Evolutionary conservation across 1,140 invertebrate genomes (phyloP).

Genomic region (Drosophila fuyamai): DNA sequence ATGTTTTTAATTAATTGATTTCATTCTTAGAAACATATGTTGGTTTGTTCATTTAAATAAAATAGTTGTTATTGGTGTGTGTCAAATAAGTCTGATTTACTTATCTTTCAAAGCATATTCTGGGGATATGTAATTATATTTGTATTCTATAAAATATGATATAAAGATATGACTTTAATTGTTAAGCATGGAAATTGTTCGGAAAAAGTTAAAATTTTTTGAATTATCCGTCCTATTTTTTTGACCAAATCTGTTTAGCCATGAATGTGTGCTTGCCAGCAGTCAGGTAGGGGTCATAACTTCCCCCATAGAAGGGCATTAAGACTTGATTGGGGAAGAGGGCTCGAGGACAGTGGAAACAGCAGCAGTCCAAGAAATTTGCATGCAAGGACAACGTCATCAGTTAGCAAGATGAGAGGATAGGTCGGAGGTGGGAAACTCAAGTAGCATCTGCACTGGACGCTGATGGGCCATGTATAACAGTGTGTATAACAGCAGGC

Average conservation of each 20-base stretch:
- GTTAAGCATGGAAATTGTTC: no score
- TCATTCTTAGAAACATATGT: no score
- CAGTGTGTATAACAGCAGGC: constrained; percentile 32
- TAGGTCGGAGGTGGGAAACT: constrained; percentile 6
- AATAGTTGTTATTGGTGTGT: no score
- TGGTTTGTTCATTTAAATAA: no score
- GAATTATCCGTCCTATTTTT: neutral
- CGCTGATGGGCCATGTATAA: constrained; percentile 41
- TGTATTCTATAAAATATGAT: no score
- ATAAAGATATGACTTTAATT: no score
- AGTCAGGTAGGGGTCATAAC: constrained; percentile 66
- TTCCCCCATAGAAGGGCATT: constrained; percentile 71
- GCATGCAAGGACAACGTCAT: constrained; percentile 46
- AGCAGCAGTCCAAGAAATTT: constrained; percentile 42
- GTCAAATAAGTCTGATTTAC: no score
- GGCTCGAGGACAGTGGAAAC: constrained; percentile 19
- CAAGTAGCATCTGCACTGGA: constrained; percentile 37
- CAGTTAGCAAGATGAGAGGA: constrained; percentile 22
- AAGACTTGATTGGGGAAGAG: constrained; percentile 50
- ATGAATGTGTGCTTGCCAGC: constrained; percentile 15
- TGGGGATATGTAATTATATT: no score
- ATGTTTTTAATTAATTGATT: no score
- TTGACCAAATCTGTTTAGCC: constrained; percentile 1
- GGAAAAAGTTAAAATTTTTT: neutral
- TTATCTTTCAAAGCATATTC: no score